These are phyloP conservation scores for Microctenopoma steveboyesi DNA, from an alignment of 2,797 vertebrate species.

Conservation along the genomic window DNA sequence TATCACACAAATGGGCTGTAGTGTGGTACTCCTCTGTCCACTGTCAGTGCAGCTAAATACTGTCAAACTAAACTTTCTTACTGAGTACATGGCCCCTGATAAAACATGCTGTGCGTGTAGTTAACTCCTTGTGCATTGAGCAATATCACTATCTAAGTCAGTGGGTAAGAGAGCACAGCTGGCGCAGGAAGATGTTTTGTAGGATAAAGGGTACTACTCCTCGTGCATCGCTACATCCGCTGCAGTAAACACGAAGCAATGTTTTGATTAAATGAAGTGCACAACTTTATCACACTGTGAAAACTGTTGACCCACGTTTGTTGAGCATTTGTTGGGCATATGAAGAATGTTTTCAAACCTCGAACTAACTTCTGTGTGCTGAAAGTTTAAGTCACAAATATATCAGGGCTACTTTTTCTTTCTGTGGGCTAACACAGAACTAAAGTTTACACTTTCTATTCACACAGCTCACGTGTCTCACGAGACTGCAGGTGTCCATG, in stretches of 20 bases:
- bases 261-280: conserved; percentile 25
- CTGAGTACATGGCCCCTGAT: background rate
- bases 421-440: conserved; percentile 15
- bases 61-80: too few species aligned
- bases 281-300: background rate
- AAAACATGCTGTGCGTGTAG: background rate
- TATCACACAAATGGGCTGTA: conserved; percentile 47
- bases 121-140: background rate
- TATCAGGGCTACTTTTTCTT: too few species aligned
- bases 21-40: conserved; percentile 47
- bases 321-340: conserved; percentile 16
- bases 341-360: conserved; percentile 36
- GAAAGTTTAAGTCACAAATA: conserved; percentile 19
- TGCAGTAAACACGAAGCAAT: conserved; percentile 10
- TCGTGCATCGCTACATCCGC: background rate
- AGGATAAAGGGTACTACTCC: conserved; percentile 34
- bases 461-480: conserved; percentile 10
- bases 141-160: conserved; percentile 11
- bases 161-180: conserved; percentile 46
- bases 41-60: background rate
- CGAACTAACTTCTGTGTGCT: conserved; percentile 16
- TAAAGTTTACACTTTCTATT: conserved; percentile 26
- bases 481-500: conserved; percentile 7
- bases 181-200: conserved; percentile 1
- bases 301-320: conserved; percentile 34